Conservation (phyloP, 2,113 vertebrate species). For the Podarcis cretensis region DNA sequence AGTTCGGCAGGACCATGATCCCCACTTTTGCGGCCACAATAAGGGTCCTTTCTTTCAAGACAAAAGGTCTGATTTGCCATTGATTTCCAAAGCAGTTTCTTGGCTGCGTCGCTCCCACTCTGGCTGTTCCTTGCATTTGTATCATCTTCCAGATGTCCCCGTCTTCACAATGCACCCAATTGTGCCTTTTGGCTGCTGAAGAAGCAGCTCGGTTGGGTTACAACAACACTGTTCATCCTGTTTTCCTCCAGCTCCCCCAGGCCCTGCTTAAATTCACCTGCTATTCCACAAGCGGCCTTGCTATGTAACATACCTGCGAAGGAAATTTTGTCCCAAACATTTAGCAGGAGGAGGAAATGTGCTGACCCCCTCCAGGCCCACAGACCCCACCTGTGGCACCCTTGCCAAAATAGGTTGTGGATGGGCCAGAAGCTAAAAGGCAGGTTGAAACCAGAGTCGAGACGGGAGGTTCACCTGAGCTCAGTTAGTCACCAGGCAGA, state of each 20-base stretch:
- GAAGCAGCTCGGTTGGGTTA: not conserved
- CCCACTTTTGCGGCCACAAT: not conserved
- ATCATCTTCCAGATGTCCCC: not conserved
- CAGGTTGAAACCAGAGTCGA: too few species aligned
- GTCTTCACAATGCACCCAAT: not conserved
- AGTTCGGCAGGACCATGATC: not conserved
- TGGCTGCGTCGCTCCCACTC: not conserved
- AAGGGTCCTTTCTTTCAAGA: not conserved
- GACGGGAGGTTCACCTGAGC: not conserved
- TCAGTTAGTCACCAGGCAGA: too few species aligned
- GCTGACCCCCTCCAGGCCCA: not conserved
- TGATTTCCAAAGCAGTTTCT: not conserved
- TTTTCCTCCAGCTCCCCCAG: not conserved
- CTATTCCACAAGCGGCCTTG: too few species aligned
- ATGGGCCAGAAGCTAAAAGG: too few species aligned
- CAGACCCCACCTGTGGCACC: not conserved
- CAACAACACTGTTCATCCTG: not conserved
- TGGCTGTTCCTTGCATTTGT: not conserved
- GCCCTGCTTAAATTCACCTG: not conserved
- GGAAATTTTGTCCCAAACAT: not conserved
- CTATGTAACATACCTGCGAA: not conserved
- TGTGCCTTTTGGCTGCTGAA: not conserved
- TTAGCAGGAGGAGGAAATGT: not conserved
- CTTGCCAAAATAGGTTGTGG: not conserved
- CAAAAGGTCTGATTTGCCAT: not conserved